These are phyloP conservation scores for Gymnarchus niloticus DNA, from an alignment of 2,113 vertebrate species.

Conservation along the genomic window DNA sequence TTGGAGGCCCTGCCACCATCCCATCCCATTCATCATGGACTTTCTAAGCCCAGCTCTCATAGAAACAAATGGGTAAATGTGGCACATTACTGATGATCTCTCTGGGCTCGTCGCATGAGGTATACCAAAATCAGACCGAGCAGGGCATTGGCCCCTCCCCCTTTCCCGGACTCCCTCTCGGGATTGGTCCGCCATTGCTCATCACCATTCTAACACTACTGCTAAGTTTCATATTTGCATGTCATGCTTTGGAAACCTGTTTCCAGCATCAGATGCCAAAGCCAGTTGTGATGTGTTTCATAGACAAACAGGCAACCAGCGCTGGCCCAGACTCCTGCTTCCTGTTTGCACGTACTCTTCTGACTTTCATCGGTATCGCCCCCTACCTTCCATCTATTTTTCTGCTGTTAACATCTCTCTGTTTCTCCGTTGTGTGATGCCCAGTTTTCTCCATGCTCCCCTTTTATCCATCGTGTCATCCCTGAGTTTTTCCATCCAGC, in stretches of 20 bases:
- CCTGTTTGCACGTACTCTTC: slow-evolving; percentile 54
- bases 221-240: slow-evolving; percentile 22
- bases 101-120: background rate
- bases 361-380: slow-evolving; percentile 36
- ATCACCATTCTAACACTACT: slow-evolving; percentile 25
- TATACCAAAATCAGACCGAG: background rate
- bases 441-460: slow-evolving; percentile 19
- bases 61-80: slow-evolving; percentile 32
- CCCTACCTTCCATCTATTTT: slow-evolving; percentile 37
- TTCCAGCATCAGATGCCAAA: slow-evolving; percentile 68
- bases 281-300: slow-evolving; percentile 75
- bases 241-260: slow-evolving; percentile 54
- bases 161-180: slow-evolving; percentile 23
- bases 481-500: background rate
- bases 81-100: background rate
- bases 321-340: slow-evolving; percentile 73
- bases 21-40: slow-evolving; percentile 38
- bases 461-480: background rate
- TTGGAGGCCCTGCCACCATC: background rate
- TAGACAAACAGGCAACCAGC: slow-evolving; percentile 99
- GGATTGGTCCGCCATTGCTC: slow-evolving; percentile 26
- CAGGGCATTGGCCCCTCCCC: slow-evolving; percentile 17
- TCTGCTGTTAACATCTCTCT: slow-evolving; percentile 15
- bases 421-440: background rate
- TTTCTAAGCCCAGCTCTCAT: background rate